A percentile compares a stretch with the other conserved stretches of the same genome.
Conservation (phyloP, 2,888 invertebrate species). For the Alloplasta piceator region DNA sequence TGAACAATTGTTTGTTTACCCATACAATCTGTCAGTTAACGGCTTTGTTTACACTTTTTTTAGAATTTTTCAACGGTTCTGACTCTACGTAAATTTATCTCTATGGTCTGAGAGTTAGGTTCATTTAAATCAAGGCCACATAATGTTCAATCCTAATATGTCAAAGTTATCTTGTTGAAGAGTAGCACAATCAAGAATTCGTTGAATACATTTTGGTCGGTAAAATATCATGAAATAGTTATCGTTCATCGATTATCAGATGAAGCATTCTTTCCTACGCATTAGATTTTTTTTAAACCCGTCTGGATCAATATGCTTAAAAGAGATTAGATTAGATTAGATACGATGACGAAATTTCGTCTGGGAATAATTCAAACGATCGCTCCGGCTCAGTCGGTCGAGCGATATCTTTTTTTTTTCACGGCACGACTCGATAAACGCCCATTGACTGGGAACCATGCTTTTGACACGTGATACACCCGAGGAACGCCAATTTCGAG, state of each 20-base stretch:
- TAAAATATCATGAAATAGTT: not conserved
- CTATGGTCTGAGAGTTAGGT: no score
- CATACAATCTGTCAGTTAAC: no score
- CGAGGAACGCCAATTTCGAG: no score
- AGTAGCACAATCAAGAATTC: no score
- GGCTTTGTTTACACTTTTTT: no score
- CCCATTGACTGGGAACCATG: not conserved
- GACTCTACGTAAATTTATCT: no score
- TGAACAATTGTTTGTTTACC: no score
- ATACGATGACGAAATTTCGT: not conserved
- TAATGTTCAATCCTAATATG: no score
- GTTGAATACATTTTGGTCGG: not conserved
- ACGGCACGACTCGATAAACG: not conserved
- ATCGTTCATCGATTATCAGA: not conserved
- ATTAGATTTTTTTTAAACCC: not conserved
- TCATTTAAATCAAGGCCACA: no score
- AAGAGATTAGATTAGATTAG: constrained; percentile 9
- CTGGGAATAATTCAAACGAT: not conserved
- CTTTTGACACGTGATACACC: constrained; percentile 4
- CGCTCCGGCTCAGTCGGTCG: not conserved
- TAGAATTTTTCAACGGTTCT: no score
- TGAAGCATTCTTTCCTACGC: not conserved
- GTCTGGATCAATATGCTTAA: not conserved
- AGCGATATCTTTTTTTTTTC: constrained; percentile 7
- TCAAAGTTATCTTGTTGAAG: no score